Evolutionary conservation across 1,140 invertebrate species (phyloP).

Genomic region (Heliconius eleuchia): DNA sequence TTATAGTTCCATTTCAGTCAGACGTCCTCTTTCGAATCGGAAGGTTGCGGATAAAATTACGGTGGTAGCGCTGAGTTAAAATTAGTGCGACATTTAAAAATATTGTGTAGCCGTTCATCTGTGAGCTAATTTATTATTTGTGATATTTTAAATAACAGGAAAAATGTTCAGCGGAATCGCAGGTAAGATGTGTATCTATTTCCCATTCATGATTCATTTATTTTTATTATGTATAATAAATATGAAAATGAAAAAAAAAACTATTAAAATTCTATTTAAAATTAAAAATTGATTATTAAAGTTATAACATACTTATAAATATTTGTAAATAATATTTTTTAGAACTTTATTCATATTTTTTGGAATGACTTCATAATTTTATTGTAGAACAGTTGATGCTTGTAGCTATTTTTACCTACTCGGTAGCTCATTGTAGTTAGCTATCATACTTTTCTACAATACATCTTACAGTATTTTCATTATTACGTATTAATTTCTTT

Average conservation of each 20-base stretch:
- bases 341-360: background rate
- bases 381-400: slow-evolving; percentile 12
- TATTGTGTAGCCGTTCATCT: slow-evolving; percentile 29
- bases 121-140: slow-evolving; percentile 34
- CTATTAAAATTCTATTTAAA: background rate
- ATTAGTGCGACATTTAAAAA: slow-evolving; percentile 38
- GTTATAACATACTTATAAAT: background rate
- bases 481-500: background rate
- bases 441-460: background rate
- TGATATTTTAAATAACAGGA: slow-evolving; percentile 38
- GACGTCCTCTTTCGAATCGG: slow-evolving; percentile 34
- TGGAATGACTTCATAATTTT: slow-evolving; percentile 8
- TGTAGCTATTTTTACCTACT: slow-evolving; percentile 20
- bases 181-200: slow-evolving; percentile 49
- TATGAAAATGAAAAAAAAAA: background rate
- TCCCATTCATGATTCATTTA: background rate
- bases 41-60: slow-evolving; percentile 45
- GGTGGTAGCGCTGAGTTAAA: slow-evolving; percentile 38
- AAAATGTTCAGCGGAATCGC: slow-evolving; percentile 79
- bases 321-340: slow-evolving; percentile 2
- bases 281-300: background rate
- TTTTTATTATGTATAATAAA: background rate
- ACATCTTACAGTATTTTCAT: background rate
- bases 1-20: slow-evolving; percentile 25
- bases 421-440: slow-evolving; percentile 12